These are phyloP conservation scores for Andrena marginata DNA, from an alignment of 2,888 invertebrate species.

Conservation along the genomic window DNA sequence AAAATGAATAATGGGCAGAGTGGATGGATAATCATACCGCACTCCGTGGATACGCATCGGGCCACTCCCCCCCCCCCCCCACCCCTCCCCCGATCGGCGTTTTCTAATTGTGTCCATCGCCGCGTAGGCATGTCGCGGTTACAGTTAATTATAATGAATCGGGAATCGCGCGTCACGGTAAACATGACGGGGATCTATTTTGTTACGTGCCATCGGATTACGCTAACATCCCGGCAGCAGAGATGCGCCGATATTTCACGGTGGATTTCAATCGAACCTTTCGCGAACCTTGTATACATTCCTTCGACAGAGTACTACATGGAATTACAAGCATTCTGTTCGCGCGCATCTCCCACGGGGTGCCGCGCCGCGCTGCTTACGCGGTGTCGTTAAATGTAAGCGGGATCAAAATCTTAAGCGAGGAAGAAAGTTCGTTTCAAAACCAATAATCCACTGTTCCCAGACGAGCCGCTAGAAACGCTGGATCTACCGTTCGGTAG, in stretches of 20 bases:
- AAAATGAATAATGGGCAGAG: conserved; percentile 70
- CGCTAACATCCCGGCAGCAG: background rate
- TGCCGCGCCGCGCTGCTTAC: too few relatives aligned
- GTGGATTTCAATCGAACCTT: background rate
- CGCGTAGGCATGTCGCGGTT: conserved; percentile 34
- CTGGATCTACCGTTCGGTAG: background rate
- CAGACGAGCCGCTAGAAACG: background rate
- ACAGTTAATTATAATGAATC: conserved; percentile 57
- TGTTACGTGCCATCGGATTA: conserved; percentile 20
- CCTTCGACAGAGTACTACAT: too few relatives aligned
- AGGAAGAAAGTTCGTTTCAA: too few relatives aligned
- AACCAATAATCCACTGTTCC: too few relatives aligned
- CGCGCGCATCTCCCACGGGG: too few relatives aligned
- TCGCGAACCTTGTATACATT: too few relatives aligned
- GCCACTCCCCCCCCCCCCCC: too few relatives aligned
- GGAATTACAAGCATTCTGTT: too few relatives aligned
- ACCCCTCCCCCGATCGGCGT: conserved; percentile 24
- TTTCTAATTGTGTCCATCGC: conserved; percentile 66
- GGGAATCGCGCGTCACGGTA: conserved; percentile 12
- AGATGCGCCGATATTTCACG: background rate
- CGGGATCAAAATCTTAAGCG: too few relatives aligned
- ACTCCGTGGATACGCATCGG: background rate
- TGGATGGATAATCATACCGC: conserved; percentile 52
- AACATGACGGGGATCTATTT: conserved; percentile 31
- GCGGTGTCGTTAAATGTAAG: too few relatives aligned